phyloP scores from a whole-genome alignment of 2,797 vertebrate species.

The Buphagus erythrorhynchus region DNA sequence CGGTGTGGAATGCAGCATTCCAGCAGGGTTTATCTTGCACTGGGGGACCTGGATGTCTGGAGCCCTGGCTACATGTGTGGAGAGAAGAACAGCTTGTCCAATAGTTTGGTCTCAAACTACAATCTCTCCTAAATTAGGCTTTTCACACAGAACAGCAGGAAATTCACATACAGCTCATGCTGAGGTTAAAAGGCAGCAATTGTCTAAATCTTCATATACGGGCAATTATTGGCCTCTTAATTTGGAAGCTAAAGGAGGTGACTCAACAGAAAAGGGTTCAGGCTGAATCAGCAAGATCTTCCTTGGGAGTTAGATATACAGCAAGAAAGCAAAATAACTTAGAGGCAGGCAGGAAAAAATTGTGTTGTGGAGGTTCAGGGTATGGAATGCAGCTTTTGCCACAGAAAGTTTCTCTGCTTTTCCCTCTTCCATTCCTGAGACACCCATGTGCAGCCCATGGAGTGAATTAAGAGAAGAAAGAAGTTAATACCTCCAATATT shows the following conservation, averaged over 20 bases:
- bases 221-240: slow-evolving; percentile 25
- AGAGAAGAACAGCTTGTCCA: not conserved
- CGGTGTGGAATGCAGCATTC: not conserved
- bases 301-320: not conserved
- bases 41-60: not conserved
- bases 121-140: not conserved
- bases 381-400: not conserved
- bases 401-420: not conserved
- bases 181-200: slow-evolving; percentile 6
- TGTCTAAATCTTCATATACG: slow-evolving; percentile 9
- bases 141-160: not conserved
- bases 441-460: not conserved
- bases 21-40: not conserved
- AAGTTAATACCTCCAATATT: not conserved
- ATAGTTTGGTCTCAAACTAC: not conserved
- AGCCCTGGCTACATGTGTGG: not conserved
- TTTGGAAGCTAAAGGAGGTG: slow-evolving; percentile 23
- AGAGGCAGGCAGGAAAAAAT: not conserved
- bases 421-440: not conserved
- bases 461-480: not conserved
- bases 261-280: slow-evolving; percentile 46
- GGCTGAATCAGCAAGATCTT: slow-evolving; percentile 25
- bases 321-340: slow-evolving; percentile 31
- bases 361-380: not conserved
- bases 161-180: not conserved